These are phyloP conservation scores for Yoshiicerus persimilis DNA, from an alignment of 1,140 invertebrate genomes.

Conservation along the genomic window DNA sequence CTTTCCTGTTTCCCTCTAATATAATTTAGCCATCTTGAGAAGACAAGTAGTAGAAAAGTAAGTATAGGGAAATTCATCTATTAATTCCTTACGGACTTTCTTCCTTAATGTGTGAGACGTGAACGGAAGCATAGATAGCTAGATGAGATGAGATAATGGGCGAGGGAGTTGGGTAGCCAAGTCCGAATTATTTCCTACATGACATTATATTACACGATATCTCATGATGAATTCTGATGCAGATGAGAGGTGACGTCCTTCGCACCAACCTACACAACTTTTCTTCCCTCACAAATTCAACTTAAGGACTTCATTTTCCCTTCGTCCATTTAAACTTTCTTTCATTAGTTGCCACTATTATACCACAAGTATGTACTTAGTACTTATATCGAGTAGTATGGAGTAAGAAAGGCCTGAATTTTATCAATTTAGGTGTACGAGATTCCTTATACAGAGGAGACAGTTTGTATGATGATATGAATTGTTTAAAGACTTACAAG, in stretches of 20 bases:
- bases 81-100: constrained; percentile 17
- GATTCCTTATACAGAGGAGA: too few relatives aligned
- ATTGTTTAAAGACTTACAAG: constrained; percentile 33
- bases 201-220: constrained; percentile 1
- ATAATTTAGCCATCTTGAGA: constrained; percentile 14
- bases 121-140: constrained; percentile 12
- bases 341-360: background rate
- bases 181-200: constrained; percentile 5
- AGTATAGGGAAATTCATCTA: constrained; percentile 17
- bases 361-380: background rate
- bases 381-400: background rate
- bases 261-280: background rate
- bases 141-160: constrained; percentile 22
- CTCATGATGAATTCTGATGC: constrained; percentile 21
- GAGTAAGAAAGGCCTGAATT: too few relatives aligned
- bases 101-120: constrained; percentile 16
- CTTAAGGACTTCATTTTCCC: background rate
- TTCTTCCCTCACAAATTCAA: background rate
- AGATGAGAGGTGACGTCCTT: background rate
- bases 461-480: background rate
- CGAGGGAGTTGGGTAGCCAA: background rate
- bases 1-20: constrained; percentile 3
- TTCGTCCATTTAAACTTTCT: background rate
- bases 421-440: too few relatives aligned
- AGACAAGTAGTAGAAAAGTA: background rate